These are phyloP conservation scores for Biston stratarius DNA, from an alignment of 2,888 invertebrate genomes.

Conservation along the genomic window DNA sequence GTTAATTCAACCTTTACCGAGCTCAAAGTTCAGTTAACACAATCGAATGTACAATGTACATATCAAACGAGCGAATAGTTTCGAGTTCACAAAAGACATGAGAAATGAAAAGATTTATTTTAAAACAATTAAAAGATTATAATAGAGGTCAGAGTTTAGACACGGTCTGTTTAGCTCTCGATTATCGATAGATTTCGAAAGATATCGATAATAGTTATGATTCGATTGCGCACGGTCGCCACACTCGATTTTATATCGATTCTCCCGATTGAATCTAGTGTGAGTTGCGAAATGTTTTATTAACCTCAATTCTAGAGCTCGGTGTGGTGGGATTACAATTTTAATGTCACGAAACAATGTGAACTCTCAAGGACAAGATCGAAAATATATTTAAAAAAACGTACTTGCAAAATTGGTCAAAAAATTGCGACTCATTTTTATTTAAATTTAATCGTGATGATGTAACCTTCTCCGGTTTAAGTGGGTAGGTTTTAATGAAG, in stretches of 20 bases:
- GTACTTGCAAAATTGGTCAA: neutral
- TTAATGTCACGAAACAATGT: conserved; percentile 4
- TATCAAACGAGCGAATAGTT: conserved; percentile 3
- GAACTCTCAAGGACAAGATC: conserved; percentile 4
- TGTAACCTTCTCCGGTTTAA: neutral
- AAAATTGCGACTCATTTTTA: conserved; percentile 3
- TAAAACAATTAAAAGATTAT: conserved; percentile 24
- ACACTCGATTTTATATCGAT: conserved; percentile 31
- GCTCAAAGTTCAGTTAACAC: conserved; percentile 23
- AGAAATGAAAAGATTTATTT: conserved; percentile 23
- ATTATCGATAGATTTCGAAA: conserved; percentile 35
- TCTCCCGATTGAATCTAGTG: conserved; percentile 28
- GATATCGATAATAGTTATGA: conserved; percentile 34
- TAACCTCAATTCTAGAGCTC: conserved; percentile 24
- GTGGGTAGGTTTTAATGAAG: conserved; percentile 1
- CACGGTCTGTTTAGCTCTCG: conserved; percentile 32
- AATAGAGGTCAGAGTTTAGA: conserved; percentile 33
- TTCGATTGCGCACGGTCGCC: conserved; percentile 30
- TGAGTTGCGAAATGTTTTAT: conserved; percentile 27
- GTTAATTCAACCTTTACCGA: conserved; percentile 22
- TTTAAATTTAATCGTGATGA: neutral
- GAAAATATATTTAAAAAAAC: neutral
- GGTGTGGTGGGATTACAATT: conserved; percentile 8
- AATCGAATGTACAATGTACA: conserved; percentile 18
- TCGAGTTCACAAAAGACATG: conserved; percentile 24